Base-by-base conservation (phyloP, 2,888 invertebrate genomes). In the Diarsia mendica region DNA sequence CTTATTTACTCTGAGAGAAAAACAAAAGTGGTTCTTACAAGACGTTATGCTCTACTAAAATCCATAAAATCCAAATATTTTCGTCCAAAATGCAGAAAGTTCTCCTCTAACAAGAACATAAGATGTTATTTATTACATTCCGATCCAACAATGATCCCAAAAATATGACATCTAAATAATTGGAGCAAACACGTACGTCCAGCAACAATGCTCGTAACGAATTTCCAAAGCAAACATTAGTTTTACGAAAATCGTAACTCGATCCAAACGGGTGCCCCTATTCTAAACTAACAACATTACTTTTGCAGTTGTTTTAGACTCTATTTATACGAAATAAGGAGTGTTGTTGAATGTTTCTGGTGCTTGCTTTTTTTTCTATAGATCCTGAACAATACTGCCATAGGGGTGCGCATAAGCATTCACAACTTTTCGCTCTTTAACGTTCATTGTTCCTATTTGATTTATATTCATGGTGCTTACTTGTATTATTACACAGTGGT, bases 351-450 rank as follows among this genome's bases (percentile, higher is more conserved):
- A 53, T 60, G 28, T 44, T 23, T 3, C 1, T 4, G 6, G 49
- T 74, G 44, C 15, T 10, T 13, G n/a, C 46, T 68, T 72, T 55
- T 85, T 87, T 87, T 89, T 92, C 83, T 88, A 91, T 90, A 91
- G 90, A 87, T 89, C 74, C 85, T 85, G 89, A 90, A 95, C 94
- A 95, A 95, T 93, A 93, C 88, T 74, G 58, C 89, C 89, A 91
- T 93, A 93, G 92, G 95, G 95, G 95, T 94, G 94, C 94, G 92
- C 90, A 90, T 86, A 90, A 92, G 93, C 94, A 95, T 96, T 96
- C 95, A 96, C 95, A 94, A 95, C 93, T 96, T 95, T 95, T 96
- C 95, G 96, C 95, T 96, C 95, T 96, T 96, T 96, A 96, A 92
- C 91, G 87, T 83, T 88, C 91, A 93, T 96, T 96, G 96, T 96